Evolutionary conservation across 2,797 vertebrate genomes (phyloP).

Genomic region (Poeciliopsis gracilis): DNA sequence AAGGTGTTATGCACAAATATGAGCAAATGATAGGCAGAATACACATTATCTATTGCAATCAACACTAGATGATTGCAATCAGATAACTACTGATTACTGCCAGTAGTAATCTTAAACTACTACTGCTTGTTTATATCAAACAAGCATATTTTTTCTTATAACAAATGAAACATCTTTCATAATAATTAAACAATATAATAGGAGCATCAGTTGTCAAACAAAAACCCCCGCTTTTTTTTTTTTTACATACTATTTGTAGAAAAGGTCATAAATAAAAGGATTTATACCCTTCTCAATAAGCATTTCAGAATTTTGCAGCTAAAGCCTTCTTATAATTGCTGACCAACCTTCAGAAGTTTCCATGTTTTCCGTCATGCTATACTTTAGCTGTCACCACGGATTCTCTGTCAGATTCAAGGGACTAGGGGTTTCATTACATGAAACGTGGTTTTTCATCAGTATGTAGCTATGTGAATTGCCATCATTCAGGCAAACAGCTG

Average conservation of each 20-base stretch:
- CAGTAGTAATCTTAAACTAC: no score
- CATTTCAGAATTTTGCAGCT: not conserved
- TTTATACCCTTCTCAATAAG: not conserved
- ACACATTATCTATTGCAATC: not conserved
- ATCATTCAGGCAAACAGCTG: no score
- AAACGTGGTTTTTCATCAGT: no score
- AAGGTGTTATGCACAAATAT: not conserved
- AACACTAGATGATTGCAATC: no score
- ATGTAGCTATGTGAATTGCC: no score
- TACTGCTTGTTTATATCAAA: not conserved
- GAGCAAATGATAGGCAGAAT: not conserved
- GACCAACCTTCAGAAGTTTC: not conserved
- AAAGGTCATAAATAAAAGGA: not conserved
- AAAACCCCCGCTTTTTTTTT: not conserved
- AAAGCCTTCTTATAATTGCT: not conserved
- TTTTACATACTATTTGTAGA: not conserved
- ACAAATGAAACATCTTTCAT: no score
- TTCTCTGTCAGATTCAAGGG: no score
- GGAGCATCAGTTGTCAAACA: not conserved
- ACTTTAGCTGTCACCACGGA: no score
- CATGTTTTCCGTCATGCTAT: not conserved
- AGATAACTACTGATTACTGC: no score
- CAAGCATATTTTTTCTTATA: not conserved
- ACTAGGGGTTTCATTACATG: no score
- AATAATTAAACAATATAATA: no score